Base-by-base conservation (phyloP, 1,140 invertebrate genomes). In the Apis cerana region DNA sequence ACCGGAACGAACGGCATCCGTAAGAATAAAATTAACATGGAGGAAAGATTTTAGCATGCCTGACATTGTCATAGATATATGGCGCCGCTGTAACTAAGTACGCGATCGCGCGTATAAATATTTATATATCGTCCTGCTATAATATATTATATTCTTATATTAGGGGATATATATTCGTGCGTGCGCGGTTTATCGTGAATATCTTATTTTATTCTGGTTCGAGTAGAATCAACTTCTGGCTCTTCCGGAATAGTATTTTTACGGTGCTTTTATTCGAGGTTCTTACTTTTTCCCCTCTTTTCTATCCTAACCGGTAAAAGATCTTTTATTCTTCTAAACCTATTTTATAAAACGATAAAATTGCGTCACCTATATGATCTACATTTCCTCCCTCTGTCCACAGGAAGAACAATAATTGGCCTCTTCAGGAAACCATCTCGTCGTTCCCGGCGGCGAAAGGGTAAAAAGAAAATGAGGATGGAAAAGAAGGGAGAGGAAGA, bases 21-120 rank as follows among this genome's bases (percentile, higher is more conserved):
- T 69, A 58, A 79, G 79, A 68, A 82, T 88, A 80, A 83, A 88
- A 88, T 88, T 82, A 88, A 85, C 83, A 85, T 88, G 83, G 58
- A 11, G 56, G 65, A 67, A 69, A 77, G 76, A 88, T 59, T 15
- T 62, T 67, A 62, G 65, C 65, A 69, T 48, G 21, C 64, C 79
- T 85, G 83, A 80, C 56, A 72, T 17, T 85, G 79, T 79, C 83
- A 75, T 64, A 79, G 64, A 80, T 84, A 84, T 71, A 76, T 61
- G 64, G 56, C n/a, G 52, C n/a, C 19, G 8, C 13, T 56, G 59
- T 54, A n/a, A 3, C 52, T 61, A 76, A 76, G 65, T 65, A 76
- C 27, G 50, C 17, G 58, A 17, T 8, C 23, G 13, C 23, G 13
- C 2, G 19, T 70, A 27, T 80, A 61, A 62, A 80, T 80, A 70